These are phyloP conservation scores for Cataglyphis livida DNA, from an alignment of 2,888 invertebrate genomes.

Conservation along the genomic window DNA sequence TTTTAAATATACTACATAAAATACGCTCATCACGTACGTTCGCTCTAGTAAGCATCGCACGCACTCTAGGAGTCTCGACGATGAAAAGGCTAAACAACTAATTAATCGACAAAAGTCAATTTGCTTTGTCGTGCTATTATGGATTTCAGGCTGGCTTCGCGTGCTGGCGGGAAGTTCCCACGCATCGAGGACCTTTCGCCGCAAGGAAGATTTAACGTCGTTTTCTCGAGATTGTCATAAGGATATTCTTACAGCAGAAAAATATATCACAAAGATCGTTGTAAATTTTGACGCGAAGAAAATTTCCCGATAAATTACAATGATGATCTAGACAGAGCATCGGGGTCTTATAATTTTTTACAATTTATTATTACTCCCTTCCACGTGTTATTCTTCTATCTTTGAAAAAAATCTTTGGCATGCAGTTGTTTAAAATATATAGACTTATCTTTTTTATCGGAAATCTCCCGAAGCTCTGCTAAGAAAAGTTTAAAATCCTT, in stretches of 20 bases:
- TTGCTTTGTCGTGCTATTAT: slow-evolving; percentile 71
- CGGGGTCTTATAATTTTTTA: slow-evolving; percentile 17
- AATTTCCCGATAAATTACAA: neutral
- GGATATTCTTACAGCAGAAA: slow-evolving; percentile 12
- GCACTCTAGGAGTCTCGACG: slow-evolving; percentile 77
- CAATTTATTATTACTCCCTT: neutral
- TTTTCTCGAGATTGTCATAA: slow-evolving; percentile 2
- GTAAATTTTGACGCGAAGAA: neutral
- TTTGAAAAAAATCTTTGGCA: slow-evolving; percentile 47
- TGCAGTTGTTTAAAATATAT: slow-evolving; percentile 33
- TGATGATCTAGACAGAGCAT: slow-evolving; percentile 10
- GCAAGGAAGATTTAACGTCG: slow-evolving; percentile 12
- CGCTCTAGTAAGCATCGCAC: slow-evolving; percentile 75
- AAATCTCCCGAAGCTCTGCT: slow-evolving; percentile 29
- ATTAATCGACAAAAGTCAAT: slow-evolving; percentile 68
- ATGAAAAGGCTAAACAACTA: slow-evolving; percentile 76
- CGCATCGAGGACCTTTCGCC: slow-evolving; percentile 15
- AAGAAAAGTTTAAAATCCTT: neutral
- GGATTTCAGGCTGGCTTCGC: slow-evolving; percentile 58
- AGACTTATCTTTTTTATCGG: slow-evolving; percentile 4
- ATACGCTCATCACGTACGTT: slow-evolving; percentile 75
- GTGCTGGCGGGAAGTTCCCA: neutral
- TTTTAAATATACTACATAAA: slow-evolving; percentile 66
- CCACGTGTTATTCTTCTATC: slow-evolving; percentile 21
- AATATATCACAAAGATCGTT: neutral